These are phyloP conservation scores for Saturnia japonica DNA, from an alignment of 2,888 invertebrate species.

Conservation along the genomic window DNA sequence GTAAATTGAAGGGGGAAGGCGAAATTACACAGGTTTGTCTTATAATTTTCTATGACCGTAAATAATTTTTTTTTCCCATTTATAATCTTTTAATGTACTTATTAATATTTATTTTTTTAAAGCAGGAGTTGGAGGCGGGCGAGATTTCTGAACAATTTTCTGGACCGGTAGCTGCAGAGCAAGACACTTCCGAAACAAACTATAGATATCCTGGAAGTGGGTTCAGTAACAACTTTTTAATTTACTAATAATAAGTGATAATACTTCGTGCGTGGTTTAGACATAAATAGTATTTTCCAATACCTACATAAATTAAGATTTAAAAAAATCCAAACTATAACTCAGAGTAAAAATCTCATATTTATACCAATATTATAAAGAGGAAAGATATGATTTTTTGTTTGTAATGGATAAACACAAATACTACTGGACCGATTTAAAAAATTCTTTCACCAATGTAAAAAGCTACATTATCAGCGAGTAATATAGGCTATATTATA, in stretches of 20 bases:
- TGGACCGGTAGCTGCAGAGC: conserved; percentile 51
- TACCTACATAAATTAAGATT: too few species aligned
- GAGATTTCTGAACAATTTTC: conserved; percentile 41
- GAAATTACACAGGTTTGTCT: conserved; percentile 19
- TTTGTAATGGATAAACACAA: too few species aligned
- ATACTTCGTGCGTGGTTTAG: not conserved
- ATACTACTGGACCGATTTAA: too few species aligned
- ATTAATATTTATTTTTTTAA: conserved; percentile 31
- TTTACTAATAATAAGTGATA: conserved; percentile 17
- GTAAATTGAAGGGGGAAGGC: conserved; percentile 59
- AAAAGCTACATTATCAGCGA: too few species aligned
- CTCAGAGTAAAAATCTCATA: too few species aligned
- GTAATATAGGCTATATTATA: too few species aligned
- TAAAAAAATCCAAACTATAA: too few species aligned
- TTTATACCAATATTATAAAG: too few species aligned
- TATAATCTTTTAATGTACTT: not conserved
- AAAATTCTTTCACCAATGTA: too few species aligned
- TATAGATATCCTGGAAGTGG: conserved; percentile 66
- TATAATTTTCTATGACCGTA: not conserved
- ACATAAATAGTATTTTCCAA: not conserved
- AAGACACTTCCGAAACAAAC: conserved; percentile 67
- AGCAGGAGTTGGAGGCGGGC: conserved; percentile 38
- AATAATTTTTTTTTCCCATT: not conserved
- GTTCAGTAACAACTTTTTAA: conserved; percentile 34
- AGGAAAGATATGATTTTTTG: too few species aligned